Conservation (phyloP, 2,113 vertebrate species). For the Planiliza haematocheilus region DNA sequence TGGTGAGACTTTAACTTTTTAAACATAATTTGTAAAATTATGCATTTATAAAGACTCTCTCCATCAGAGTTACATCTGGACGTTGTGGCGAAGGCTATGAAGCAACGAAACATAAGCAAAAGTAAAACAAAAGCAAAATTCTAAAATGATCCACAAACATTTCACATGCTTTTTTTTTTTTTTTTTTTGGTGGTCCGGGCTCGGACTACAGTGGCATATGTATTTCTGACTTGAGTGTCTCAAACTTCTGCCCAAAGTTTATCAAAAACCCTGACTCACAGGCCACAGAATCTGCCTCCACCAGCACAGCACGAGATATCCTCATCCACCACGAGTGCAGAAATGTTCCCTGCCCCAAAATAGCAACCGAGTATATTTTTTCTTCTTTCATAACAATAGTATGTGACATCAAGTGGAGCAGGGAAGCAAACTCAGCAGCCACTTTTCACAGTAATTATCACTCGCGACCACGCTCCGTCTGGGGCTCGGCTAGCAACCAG, state of each 20-base stretch:
- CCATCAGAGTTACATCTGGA: background rate
- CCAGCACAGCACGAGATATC: conserved; percentile 50
- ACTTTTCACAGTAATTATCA: conserved; percentile 83
- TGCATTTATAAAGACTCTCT: background rate
- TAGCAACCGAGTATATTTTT: conserved; percentile 51
- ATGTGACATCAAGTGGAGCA: conserved; percentile 73
- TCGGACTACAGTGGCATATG: background rate
- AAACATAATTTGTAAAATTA: conserved; percentile 3
- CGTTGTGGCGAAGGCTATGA: background rate
- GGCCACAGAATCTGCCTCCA: conserved; percentile 23
- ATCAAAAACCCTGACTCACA: background rate
- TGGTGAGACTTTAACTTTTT: background rate
- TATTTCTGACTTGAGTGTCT: background rate
- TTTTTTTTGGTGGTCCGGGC: background rate
- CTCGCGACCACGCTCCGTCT: conserved; percentile 58
- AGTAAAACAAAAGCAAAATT: no score
- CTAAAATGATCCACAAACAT: no score
- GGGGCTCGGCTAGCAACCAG: conserved; percentile 59
- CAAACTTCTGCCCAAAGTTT: background rate
- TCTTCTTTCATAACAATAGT: conserved; percentile 57
- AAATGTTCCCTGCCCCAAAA: conserved; percentile 52
- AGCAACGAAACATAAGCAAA: background rate
- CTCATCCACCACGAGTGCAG: conserved; percentile 24
- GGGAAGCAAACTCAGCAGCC: conserved; percentile 77
- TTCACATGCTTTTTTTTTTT: background rate